Evolutionary conservation across 2,113 vertebrate species (phyloP).

Genomic region (Acinonyx jubatus): DNA sequence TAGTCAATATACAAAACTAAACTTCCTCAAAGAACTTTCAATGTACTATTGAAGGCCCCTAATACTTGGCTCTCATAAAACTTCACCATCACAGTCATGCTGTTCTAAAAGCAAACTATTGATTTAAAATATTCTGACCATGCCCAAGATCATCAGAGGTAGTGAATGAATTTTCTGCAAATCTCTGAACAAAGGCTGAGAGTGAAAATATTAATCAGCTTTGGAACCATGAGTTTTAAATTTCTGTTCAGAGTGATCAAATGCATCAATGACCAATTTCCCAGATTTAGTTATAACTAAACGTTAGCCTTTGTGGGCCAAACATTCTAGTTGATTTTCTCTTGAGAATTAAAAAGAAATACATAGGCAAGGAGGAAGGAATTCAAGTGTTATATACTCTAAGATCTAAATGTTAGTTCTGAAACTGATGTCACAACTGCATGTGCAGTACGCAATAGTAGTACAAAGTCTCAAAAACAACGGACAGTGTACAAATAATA

Average conservation of each 20-base stretch:
- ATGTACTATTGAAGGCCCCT: not conserved
- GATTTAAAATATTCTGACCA: conserved; percentile 13
- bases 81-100: conserved; percentile 5
- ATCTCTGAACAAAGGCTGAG: conserved; percentile 21
- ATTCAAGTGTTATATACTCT: conserved; percentile 8
- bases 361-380: not conserved
- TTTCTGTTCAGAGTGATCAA: conserved; percentile 45
- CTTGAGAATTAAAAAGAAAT: conserved; percentile 33
- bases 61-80: conserved; percentile 9
- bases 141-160: not conserved
- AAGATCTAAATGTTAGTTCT: not conserved
- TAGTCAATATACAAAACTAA: conserved; percentile 58
- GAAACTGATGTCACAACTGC: not conserved
- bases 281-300: not conserved
- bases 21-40: conserved; percentile 62
- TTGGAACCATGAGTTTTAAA: not conserved
- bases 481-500: not conserved
- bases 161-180: conserved; percentile 33
- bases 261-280: not conserved
- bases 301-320: not conserved
- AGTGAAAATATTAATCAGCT: not conserved
- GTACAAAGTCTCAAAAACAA: conserved; percentile 39
- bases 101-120: conserved; percentile 24
- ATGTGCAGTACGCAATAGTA: not conserved
- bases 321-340: conserved; percentile 40